These are phyloP conservation scores for Pachyrhynchus sulphureomaculatus DNA, from an alignment of 1,140 invertebrate genomes.

Conservation along the genomic window DNA sequence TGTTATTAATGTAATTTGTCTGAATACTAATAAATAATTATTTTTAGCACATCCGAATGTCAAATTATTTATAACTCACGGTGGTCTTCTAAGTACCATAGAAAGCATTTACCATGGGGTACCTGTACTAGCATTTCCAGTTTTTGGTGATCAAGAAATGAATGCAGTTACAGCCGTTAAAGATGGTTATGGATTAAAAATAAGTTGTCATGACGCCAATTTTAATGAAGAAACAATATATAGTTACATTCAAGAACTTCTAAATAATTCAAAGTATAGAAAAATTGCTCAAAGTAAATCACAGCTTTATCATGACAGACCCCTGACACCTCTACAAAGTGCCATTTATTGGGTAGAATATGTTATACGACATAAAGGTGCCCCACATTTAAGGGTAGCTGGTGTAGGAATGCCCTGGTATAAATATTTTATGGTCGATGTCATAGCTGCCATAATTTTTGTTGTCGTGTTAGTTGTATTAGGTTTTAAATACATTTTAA, in stretches of 20 bases:
- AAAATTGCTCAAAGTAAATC: conserved; percentile 32
- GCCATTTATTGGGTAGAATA: conserved; percentile 48
- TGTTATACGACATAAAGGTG: too few relatives aligned
- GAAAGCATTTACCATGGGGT: conserved; percentile 72
- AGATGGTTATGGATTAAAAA: conserved; percentile 52
- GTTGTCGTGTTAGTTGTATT: too few relatives aligned
- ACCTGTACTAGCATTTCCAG: conserved; percentile 70
- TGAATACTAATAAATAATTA: too few relatives aligned
- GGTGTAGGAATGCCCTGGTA: too few relatives aligned
- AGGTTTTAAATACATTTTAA: too few relatives aligned
- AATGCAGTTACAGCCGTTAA: conserved; percentile 52
- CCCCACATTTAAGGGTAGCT: too few relatives aligned
- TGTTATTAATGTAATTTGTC: too few relatives aligned
- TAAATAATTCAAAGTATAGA: conserved; percentile 28
- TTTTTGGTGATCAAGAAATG: too few relatives aligned
- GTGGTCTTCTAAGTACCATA: conserved; percentile 64
- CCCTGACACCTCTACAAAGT: conserved; percentile 40
- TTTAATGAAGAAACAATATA: conserved; percentile 37
- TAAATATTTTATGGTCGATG: too few relatives aligned
- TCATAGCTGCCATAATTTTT: too few relatives aligned
- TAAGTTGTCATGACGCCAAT: conserved; percentile 39
- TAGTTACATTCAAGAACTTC: conserved; percentile 16
- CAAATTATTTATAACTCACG: too few relatives aligned
- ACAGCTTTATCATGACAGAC: conserved; percentile 27
- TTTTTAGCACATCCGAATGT: conserved; percentile 32